Conservation (phyloP, 1,140 invertebrate species). For the Drosophila virilis region DNA sequence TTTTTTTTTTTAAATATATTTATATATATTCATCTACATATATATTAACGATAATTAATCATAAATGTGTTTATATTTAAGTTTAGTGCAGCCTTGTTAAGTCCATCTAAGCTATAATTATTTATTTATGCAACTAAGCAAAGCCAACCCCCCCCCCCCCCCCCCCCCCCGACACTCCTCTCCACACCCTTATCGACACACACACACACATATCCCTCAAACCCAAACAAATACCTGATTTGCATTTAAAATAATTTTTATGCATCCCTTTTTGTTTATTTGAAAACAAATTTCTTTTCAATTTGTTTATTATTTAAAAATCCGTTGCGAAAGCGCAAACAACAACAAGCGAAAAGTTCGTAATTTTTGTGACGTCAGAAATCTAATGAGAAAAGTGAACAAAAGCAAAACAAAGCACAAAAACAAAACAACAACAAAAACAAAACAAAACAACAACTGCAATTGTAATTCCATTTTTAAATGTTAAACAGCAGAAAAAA, state of each 20-base stretch:
- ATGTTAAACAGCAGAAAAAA: constrained; percentile 34
- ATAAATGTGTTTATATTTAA: constrained; percentile 40
- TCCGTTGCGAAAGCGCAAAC: constrained; percentile 69
- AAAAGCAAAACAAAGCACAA: constrained; percentile 31
- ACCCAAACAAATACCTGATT: no score
- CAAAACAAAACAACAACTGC: constrained; percentile 15
- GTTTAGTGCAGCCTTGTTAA: constrained; percentile 41
- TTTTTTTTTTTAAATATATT: constrained; percentile 10
- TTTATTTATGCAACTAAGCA: constrained; percentile 46
- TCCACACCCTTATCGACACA: neutral
- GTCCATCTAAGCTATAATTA: constrained; percentile 44
- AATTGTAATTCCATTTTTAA: constrained; percentile 23
- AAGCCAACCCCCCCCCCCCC: neutral
- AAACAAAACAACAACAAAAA: constrained; percentile 37
- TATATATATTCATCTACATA: constrained; percentile 11
- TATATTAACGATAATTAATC: constrained; percentile 11
- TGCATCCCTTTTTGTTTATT: neutral
- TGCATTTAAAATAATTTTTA: no score
- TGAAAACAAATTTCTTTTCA: constrained; percentile 17
- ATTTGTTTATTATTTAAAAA: constrained; percentile 70
- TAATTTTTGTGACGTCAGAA: constrained; percentile 82
- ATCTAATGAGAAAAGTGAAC: constrained; percentile 60
- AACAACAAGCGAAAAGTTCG: constrained; percentile 66
- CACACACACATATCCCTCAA: no score
- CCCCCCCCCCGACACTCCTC: neutral